Percentiles rank a stretch among this genome's conserved stretches.
These are phyloP conservation scores for Anthrax anthrax DNA, from an alignment of 2,888 invertebrate species.

Conservation along the genomic window DNA sequence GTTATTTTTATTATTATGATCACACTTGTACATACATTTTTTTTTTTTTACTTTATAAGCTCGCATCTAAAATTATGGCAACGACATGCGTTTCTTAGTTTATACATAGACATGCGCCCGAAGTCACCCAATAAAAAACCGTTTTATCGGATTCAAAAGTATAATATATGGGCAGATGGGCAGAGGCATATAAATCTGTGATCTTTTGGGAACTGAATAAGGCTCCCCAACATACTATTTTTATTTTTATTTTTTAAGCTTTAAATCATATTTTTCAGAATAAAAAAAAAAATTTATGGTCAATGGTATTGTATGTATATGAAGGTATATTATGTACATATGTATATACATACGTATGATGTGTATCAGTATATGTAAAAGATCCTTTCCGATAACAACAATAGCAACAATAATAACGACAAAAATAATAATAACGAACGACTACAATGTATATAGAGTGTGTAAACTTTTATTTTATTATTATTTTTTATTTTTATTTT, in stretches of 20 bases:
- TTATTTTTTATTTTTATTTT: too few species aligned
- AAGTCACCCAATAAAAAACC: constrained; percentile 23
- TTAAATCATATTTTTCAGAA: constrained; percentile 10
- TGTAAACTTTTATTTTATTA: too few species aligned
- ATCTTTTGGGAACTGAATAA: background rate
- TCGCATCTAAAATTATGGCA: background rate
- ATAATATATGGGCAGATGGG: constrained; percentile 12
- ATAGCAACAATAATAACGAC: background rate
- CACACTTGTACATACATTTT: too few species aligned
- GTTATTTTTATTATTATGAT: background rate
- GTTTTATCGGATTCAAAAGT: constrained; percentile 22
- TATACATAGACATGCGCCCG: constrained; percentile 21
- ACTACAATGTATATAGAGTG: too few species aligned
- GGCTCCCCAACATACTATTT: constrained; percentile 9
- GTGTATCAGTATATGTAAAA: background rate
- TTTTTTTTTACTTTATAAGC: too few species aligned
- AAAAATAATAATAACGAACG: background rate
- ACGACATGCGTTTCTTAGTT: constrained; percentile 15
- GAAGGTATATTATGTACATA: background rate
- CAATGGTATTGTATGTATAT: too few species aligned
- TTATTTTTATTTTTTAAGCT: constrained; percentile 13
- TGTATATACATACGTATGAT: background rate
- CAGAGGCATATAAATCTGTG: constrained; percentile 9
- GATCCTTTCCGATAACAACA: background rate
- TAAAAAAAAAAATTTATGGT: background rate